Conservation (phyloP, 2,113 vertebrate species). For the Platichthys flesus region DNA sequence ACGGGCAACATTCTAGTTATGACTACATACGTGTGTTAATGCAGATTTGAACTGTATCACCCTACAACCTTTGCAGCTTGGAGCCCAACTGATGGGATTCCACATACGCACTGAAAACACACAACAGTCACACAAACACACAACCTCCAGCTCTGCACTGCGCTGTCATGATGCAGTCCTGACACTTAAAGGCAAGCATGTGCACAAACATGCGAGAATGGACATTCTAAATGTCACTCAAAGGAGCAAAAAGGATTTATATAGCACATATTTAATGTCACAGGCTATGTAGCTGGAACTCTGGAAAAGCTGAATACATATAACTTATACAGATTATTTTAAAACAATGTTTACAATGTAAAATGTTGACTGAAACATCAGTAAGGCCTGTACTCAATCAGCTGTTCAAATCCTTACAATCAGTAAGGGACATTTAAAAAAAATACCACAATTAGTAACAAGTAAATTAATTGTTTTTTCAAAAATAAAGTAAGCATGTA, state of each 20-base stretch:
- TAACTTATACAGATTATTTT: no score
- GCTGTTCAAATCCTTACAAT: no score
- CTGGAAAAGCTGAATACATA: background rate
- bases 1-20: background rate
- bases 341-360: no score
- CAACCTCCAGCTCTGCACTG: slow-evolving; percentile 23
- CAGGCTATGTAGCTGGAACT: background rate
- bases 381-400: no score
- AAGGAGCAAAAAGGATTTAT: slow-evolving; percentile 3
- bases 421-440: no score
- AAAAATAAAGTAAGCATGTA: no score
- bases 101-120: slow-evolving; percentile 4
- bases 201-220: background rate
- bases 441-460: no score
- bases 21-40: background rate
- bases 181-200: slow-evolving; percentile 25
- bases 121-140: slow-evolving; percentile 28
- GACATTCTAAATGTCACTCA: slow-evolving; percentile 22
- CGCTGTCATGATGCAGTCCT: slow-evolving; percentile 32
- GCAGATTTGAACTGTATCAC: slow-evolving; percentile 12
- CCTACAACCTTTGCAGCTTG: slow-evolving; percentile 28
- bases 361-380: no score
- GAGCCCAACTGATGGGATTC: slow-evolving; percentile 35
- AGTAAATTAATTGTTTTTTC: no score
- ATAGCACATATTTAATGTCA: slow-evolving; percentile 9